Conservation (phyloP, 2,888 invertebrate genomes). For the Trichogramma dendrolimi region DNA sequence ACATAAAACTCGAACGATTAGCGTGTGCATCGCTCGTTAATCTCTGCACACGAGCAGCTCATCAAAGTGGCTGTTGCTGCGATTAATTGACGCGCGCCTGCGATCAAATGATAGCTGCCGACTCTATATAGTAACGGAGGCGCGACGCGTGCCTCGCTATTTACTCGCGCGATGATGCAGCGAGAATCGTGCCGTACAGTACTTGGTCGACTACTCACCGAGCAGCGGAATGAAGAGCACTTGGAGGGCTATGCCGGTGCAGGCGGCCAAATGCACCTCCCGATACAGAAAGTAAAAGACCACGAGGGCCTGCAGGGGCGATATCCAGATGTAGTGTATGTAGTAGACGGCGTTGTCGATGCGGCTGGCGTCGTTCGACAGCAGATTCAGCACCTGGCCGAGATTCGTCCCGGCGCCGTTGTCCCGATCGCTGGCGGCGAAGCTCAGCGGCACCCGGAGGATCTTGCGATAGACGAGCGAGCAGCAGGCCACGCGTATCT, state of each 20-base stretch:
- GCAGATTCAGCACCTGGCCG: slow-evolving; percentile 57
- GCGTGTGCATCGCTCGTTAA: no score
- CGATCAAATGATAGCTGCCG: no score
- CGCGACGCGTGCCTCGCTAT: not conserved
- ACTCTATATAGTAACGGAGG: not conserved
- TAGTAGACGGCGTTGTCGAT: slow-evolving; percentile 69
- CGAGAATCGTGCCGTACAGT: not conserved
- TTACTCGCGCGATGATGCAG: not conserved
- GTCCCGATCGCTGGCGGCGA: slow-evolving; percentile 54
- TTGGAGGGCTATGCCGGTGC: slow-evolving; percentile 55
- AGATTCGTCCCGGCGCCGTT: not conserved
- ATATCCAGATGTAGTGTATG: slow-evolving; percentile 73
- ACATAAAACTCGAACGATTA: no score
- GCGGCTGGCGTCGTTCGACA: slow-evolving; percentile 75
- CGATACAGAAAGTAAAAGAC: slow-evolving; percentile 54
- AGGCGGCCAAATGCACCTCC: slow-evolving; percentile 56
- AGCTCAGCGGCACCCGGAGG: slow-evolving; percentile 62
- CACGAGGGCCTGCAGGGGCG: slow-evolving; percentile 65
- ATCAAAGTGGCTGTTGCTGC: no score
- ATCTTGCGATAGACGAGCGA: slow-evolving; percentile 72
- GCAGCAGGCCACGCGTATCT: slow-evolving; percentile 65
- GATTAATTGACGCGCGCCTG: no score
- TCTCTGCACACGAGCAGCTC: no score
- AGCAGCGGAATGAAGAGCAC: slow-evolving; percentile 49
- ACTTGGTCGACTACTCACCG: slow-evolving; percentile 49